These are phyloP conservation scores for Corydoras maculifer DNA, from an alignment of 2,113 vertebrate genomes.

Conservation along the genomic window DNA sequence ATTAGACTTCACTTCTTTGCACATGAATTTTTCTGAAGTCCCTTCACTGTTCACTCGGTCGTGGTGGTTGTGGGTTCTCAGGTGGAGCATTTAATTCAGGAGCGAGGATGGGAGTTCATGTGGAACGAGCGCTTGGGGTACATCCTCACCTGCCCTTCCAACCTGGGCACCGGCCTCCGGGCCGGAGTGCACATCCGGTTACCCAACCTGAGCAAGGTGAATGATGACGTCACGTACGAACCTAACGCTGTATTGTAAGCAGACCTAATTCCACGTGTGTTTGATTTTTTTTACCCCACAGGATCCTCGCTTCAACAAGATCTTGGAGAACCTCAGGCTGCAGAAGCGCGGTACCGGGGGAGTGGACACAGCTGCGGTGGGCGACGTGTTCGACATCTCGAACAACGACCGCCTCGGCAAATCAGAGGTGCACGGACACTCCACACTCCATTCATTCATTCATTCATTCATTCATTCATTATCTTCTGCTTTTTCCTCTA, in stretches of 20 bases:
- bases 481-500: no score
- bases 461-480: no score
- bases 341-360: constrained; percentile 88
- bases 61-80: constrained; percentile 38
- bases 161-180: constrained; percentile 81
- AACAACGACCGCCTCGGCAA: constrained; percentile 84
- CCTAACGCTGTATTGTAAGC: no score
- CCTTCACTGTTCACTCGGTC: neutral
- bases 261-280: no score
- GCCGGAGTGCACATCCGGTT: constrained; percentile 83
- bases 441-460: no score
- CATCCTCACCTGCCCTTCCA: constrained; percentile 35
- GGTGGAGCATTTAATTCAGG: constrained; percentile 84
- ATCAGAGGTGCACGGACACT: constrained; percentile 74
- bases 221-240: neutral
- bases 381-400: constrained; percentile 82
- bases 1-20: neutral
- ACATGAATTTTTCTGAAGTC: neutral
- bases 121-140: no score
- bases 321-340: constrained; percentile 83
- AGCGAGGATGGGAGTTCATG: constrained; percentile 66
- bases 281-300: constrained; percentile 39
- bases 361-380: constrained; percentile 80
- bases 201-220: constrained; percentile 78
- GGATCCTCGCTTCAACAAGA: constrained; percentile 82